Percentiles rank a stretch among this genome's conserved stretches.
These are phyloP conservation scores for Drosophila neocordata DNA, from an alignment of 1,140 invertebrate genomes.

Conservation along the genomic window DNA sequence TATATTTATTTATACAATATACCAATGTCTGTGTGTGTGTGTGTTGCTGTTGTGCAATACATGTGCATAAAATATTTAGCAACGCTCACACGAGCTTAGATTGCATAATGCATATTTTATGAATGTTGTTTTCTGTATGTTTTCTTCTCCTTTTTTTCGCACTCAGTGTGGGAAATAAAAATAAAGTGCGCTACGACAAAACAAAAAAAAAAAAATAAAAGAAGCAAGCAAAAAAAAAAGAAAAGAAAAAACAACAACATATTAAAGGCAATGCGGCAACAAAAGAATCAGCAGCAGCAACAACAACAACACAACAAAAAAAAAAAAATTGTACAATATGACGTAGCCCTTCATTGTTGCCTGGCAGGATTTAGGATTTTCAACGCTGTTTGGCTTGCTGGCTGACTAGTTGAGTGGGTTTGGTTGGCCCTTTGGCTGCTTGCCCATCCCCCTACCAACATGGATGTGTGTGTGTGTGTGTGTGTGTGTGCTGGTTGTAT, in stretches of 20 bases:
- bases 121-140: slow-evolving; percentile 60
- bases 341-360: slow-evolving; percentile 46
- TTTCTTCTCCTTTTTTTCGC: slow-evolving; percentile 26
- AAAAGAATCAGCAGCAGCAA: slow-evolving; percentile 48
- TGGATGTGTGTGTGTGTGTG: background rate
- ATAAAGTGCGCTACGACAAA: slow-evolving; percentile 51
- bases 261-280: slow-evolving; percentile 77
- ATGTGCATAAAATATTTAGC: slow-evolving; percentile 79
- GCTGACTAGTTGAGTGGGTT: slow-evolving; percentile 43
- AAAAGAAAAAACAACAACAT: slow-evolving; percentile 31
- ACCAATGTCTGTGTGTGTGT: slow-evolving; percentile 31
- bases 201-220: slow-evolving; percentile 9
- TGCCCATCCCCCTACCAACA: background rate
- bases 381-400: slow-evolving; percentile 48
- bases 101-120: slow-evolving; percentile 82
- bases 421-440: background rate
- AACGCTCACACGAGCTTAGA: slow-evolving; percentile 82
- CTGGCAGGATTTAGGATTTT: slow-evolving; percentile 58
- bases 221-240: slow-evolving; percentile 4
- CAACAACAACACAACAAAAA: slow-evolving; percentile 37
- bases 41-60: slow-evolving; percentile 57
- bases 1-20: background rate
- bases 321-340: slow-evolving; percentile 42
- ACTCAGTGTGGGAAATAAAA: slow-evolving; percentile 72
- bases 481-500: background rate